Evolutionary conservation across 1,140 invertebrate genomes (phyloP), one percentile per base, ranked within the genome.

Genomic region (Drosophila triauraria): DNA sequence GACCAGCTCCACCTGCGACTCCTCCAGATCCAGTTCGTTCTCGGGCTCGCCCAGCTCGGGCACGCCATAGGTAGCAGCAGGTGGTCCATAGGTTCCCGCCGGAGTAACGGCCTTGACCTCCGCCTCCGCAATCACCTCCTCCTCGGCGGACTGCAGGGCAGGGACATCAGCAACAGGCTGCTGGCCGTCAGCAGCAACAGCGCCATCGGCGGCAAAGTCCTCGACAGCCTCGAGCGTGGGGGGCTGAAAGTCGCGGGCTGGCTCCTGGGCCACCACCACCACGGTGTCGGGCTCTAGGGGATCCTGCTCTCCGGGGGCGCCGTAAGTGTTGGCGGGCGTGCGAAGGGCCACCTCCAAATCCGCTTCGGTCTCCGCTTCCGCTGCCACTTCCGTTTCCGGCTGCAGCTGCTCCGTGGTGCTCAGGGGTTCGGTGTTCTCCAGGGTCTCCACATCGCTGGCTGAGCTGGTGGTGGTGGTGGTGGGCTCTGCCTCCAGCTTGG

Each of bases 121-220:
- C 17, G 59, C 53, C 17, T 78, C 80, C 0, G 58, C 38, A 20
- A 59, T 65, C 42, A 75, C 8, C 30, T 60, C 56, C 30, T 54
- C 44, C 62, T 87, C 59, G 15, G 54, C 50, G 17, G 63, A 43
- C 13, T 75, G 46, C 51, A 78, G 35, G 84, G 78, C 75, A 86
- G 91, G 91, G 78, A 92, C 56, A 92, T 92, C 91, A 92, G 82
- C 83, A 88, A 91, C 84, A 90, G 90, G 90, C 88, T 82, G 78
- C 78, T 90, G 78, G 58, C 78, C 72, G 76, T 27, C 51, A 91
- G 67, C 65, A 82, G 40, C 51, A 88, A 46, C 62, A 82, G 53
- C 9, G 69, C 59, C 75, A 82, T 69, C 79, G 70, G 83, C 65
- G 72, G 76, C 76, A 80, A 91, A 91, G 69, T 92, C 82, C 48